Conservation (phyloP, 35 echinoderm and acorn worm species). For the Lytechinus pictus region DNA sequence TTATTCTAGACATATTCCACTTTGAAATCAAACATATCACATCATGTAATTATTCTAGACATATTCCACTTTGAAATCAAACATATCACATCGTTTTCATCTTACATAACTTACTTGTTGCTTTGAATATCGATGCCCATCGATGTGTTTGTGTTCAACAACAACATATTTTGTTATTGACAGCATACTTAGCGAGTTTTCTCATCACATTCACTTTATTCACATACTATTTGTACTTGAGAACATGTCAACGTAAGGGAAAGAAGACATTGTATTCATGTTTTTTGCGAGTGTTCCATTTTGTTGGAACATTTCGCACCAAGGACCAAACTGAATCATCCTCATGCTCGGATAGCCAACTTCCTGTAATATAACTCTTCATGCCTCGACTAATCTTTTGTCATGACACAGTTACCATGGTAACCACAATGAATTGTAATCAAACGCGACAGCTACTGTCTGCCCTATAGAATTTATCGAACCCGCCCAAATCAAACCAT, state of each 20-base stretch:
- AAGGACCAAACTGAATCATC: slow-evolving; percentile 18
- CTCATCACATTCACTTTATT: too few relatives aligned
- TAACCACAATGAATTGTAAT: not conserved
- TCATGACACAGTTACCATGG: slow-evolving; percentile 9
- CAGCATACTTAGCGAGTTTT: too few relatives aligned
- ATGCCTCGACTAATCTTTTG: slow-evolving; percentile 11
- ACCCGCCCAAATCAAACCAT: not conserved
- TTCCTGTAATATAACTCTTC: not conserved
- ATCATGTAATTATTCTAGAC: too few relatives aligned
- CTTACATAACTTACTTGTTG: too few relatives aligned
- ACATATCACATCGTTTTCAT: too few relatives aligned
- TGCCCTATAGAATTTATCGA: not conserved
- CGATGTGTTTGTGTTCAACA: too few relatives aligned
- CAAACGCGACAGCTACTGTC: not conserved
- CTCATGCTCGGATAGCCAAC: not conserved
- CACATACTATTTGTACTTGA: not conserved
- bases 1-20: too few relatives aligned
- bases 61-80: too few relatives aligned
- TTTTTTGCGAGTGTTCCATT: not conserved
- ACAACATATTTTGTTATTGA: too few relatives aligned
- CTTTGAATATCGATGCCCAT: too few relatives aligned
- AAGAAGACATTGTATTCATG: not conserved
- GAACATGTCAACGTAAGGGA: not conserved
- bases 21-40: too few relatives aligned
- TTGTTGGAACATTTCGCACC: not conserved